Conservation (phyloP, 2,113 vertebrate species). For the Clarias macrocephalus region DNA sequence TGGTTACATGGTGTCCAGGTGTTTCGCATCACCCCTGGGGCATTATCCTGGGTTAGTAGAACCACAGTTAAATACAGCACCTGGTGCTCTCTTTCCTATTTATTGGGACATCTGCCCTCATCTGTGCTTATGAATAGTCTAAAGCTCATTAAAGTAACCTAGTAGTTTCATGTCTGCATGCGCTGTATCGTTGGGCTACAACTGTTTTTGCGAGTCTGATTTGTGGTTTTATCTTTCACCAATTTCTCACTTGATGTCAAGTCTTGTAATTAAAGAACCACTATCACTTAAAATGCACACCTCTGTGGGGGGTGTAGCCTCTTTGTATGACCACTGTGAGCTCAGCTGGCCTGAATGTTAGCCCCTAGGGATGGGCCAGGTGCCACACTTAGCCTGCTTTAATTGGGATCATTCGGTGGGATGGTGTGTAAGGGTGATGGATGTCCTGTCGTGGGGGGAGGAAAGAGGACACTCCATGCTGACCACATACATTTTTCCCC, state of each 20-base stretch:
- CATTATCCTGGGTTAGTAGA: background rate
- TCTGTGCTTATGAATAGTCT: conserved; percentile 1
- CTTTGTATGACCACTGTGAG: conserved; percentile 33
- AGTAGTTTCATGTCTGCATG: background rate
- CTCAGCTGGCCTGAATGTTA: conserved; percentile 43
- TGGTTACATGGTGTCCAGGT: background rate
- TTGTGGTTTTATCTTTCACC: background rate
- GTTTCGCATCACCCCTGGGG: background rate
- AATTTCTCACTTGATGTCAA: background rate
- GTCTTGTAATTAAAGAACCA: background rate
- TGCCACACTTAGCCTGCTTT: conserved; percentile 50
- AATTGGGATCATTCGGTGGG: conserved; percentile 56
- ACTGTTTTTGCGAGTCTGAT: background rate
- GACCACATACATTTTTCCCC: conserved; percentile 56
- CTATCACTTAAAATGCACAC: background rate
- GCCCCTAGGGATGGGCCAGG: conserved; percentile 45
- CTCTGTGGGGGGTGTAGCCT: background rate
- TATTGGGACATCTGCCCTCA: background rate
- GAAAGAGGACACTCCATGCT: conserved; percentile 46
- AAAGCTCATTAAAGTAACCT: background rate
- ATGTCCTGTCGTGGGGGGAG: conserved; percentile 51
- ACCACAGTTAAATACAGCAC: background rate
- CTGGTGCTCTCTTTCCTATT: background rate
- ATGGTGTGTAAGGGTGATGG: conserved; percentile 55
- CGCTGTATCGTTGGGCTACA: background rate